Evolutionary conservation across 2,797 vertebrate species (phyloP), one percentile per base, ranked within the genome.

Genomic region (Acipenser transmontanus): DNA sequence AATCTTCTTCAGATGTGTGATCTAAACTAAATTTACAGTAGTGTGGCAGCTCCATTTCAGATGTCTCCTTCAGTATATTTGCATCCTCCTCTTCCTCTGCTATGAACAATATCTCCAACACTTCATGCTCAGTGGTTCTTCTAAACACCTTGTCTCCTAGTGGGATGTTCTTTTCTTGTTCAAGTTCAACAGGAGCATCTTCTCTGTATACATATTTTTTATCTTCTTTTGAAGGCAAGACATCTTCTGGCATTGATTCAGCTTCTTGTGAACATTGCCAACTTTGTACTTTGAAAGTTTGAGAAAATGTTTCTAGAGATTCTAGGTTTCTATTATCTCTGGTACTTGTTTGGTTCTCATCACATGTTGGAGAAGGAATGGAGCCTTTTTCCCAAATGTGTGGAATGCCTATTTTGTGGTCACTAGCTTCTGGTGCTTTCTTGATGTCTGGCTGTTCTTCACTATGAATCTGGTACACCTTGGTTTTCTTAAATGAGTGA

Each of bases 101-200:
- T n/a, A 34, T 50, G 10, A 57, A 7, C 54, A 57, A 6, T 57
- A 7, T 5, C 2, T 57, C n/a, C 57, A 49, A 59, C 47, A 9
- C 48, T 6, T 52, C 20, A 9, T 73, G 71, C 70, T 84, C 83
- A 60, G 59, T 65, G 13, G n/a, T 20, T 14, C 34, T 34, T 34
- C 34, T 34, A 34, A 34, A 34, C 34, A 34, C 34, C 34, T 34
- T 34, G 34, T 34, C 34, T 34, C 34, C 34, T 34, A 34, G 34
- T 4, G 75, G 66, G 68, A 75, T 50, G 67, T 65, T 81, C 49
- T 69, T 80, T 75, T 85, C 87, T 83, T 73, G 67, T 74, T 78
- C 3, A 65, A 75, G 62, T 59, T 1, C 49, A 52, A 47, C 48
- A 13, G 8, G 4, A 51, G 54, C 11, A 14, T 50, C 62, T 12